Base-by-base conservation (phyloP, 2,113 vertebrate genomes). In the Pyxicephalus adspersus region DNA sequence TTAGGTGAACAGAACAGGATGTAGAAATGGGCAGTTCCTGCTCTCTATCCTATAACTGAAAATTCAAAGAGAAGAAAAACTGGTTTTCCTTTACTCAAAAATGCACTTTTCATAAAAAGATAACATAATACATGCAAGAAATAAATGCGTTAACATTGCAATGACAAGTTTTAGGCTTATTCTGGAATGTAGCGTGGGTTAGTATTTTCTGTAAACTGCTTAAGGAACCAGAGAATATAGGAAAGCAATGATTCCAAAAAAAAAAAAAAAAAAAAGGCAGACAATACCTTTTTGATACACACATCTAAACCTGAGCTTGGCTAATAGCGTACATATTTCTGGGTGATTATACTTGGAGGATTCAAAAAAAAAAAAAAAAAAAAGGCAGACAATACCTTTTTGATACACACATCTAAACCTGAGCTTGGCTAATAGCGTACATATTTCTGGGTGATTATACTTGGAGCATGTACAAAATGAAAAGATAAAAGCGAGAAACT, bases 401-500 rank as follows among this genome's bases (percentile, higher is more conserved):
- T 15, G n/a, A 55, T 38, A 57, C 50, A 64, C 45, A 11, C 68
- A 28, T 6, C 52, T 19, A 2, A 60, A 19, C 15, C n/a, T 34
- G 66, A 31, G 7, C 50, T 81, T 81, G 79, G 79, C 68, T 65
- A 34, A 65, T 19, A 20, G n/a, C 20, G 50, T 25, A 26, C 79
- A 81, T 81, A 81, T 74, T 81, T 81, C 50, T 74, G 60, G 50
- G 79, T 22, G 68, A 81, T 74, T 81, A 74, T 26, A 81, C 50
- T 65, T 74, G 68, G 79, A 74, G 15, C 60, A 54, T 50, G 50
- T 64, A 73, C 79, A 81, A 74, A 81, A 73, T 28, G 25, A 64
- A 73, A 55, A 81, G 68, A 81, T 55, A 81, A 81, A 74, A 73
- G 78, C 51, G 54, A 20, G 45, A 64, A 64, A 64, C 34, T 73